Conservation (phyloP, 2,888 invertebrate species). For the Chromoteleia sp. region DNA sequence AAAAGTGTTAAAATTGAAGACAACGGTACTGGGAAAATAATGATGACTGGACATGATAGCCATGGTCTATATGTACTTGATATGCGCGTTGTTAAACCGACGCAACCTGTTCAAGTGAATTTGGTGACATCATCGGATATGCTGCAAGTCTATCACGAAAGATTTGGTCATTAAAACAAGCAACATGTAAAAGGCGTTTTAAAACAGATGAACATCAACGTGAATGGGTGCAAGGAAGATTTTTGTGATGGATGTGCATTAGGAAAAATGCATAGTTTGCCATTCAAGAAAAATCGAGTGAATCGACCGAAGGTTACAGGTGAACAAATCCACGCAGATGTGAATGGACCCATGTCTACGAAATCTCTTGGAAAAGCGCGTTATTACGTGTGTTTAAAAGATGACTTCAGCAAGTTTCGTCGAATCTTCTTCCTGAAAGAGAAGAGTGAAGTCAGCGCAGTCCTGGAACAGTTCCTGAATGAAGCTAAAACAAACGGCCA, state of each 20-base stretch:
- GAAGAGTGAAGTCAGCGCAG: conserved; percentile 64
- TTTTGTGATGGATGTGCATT: conserved; percentile 72
- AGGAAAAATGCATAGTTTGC: conserved; percentile 75
- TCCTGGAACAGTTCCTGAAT: conserved; percentile 63
- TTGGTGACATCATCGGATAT: conserved; percentile 13
- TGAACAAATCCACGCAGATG: conserved; percentile 69
- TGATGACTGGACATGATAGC: conserved; percentile 20
- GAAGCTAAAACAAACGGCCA: conserved; percentile 59
- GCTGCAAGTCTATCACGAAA: conserved; percentile 75
- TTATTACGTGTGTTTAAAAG: conserved; percentile 70
- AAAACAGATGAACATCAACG: conserved; percentile 72
- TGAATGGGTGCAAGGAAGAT: conserved; percentile 69
- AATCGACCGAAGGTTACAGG: conserved; percentile 43
- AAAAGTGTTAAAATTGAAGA: conserved; percentile 10
- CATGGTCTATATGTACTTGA: conserved; percentile 27
- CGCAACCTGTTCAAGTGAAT: conserved; percentile 32
- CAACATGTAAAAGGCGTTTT: conserved; percentile 74
- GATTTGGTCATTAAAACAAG: conserved; percentile 78
- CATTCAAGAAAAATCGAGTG: conserved; percentile 72
- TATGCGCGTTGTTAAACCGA: conserved; percentile 19
- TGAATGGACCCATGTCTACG: conserved; percentile 64
- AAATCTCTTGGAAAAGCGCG: conserved; percentile 53
- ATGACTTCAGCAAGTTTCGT: conserved; percentile 63
- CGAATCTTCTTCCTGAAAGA: conserved; percentile 60
- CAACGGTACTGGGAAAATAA: neutral